Evolutionary conservation across 2,797 vertebrate genomes (phyloP).

Genomic region (Sciurus carolinensis): DNA sequence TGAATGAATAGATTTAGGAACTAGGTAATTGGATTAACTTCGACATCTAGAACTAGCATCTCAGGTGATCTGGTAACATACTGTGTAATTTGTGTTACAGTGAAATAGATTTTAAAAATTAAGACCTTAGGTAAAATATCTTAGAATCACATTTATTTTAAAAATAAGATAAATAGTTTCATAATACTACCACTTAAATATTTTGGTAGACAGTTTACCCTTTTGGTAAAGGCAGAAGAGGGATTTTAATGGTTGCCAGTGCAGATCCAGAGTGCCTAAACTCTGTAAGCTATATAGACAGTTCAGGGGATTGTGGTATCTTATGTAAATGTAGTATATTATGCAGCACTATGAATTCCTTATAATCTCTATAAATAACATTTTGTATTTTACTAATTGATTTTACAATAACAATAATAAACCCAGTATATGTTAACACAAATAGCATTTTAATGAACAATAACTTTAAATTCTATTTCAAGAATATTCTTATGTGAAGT

Average conservation of each 20-base stretch:
- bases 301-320: constrained; percentile 3
- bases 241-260: constrained; percentile 60
- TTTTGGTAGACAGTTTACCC: neutral
- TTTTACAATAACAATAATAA: constrained; percentile 26
- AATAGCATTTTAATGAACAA: constrained; percentile 54
- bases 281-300: neutral
- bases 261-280: neutral
- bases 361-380: constrained; percentile 20
- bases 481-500: constrained; percentile 33
- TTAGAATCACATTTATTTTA: constrained; percentile 53
- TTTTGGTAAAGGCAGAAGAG: constrained; percentile 33
- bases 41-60: constrained; percentile 50
- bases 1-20: constrained; percentile 69
- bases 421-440: constrained; percentile 35
- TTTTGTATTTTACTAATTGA: constrained; percentile 7
- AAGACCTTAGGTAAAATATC: constrained; percentile 52
- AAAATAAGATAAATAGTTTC: constrained; percentile 33
- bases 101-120: constrained; percentile 65
- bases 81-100: constrained; percentile 45
- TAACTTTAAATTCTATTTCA: neutral
- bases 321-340: constrained; percentile 52
- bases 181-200: neutral
- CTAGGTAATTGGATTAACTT: constrained; percentile 67
- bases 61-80: constrained; percentile 41
- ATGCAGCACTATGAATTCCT: constrained; percentile 8